phyloP scores from a whole-genome alignment of 2,113 vertebrate species.

The Vulpes lagopus region DNA sequence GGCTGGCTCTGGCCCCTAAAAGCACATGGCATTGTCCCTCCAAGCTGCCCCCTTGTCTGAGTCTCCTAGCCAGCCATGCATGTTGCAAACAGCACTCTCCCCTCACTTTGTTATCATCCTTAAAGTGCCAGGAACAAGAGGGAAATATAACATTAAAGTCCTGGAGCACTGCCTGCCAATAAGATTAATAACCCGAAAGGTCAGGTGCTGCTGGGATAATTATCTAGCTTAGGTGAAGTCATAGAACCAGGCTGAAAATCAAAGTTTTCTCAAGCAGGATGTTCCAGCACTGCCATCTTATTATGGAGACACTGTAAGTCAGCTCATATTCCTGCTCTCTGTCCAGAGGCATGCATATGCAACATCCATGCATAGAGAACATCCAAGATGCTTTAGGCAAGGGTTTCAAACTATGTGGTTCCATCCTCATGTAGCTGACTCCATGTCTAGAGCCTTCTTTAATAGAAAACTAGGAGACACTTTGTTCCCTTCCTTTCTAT shows the following conservation, averaged over 20 bases:
- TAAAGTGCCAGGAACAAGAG: not conserved
- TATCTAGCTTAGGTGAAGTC: not conserved
- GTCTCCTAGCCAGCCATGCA: not conserved
- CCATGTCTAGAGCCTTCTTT: not conserved
- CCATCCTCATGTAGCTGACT: not conserved
- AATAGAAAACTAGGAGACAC: not conserved
- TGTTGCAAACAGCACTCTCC: fast-evolving
- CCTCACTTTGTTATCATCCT: not conserved
- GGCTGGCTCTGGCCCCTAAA: not conserved
- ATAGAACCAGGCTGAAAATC: not conserved
- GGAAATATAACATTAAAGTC: not conserved
- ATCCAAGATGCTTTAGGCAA: not conserved
- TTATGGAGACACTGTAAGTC: not conserved
- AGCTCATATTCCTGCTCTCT: not conserved
- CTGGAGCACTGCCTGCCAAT: not conserved
- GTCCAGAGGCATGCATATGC: fast-evolving
- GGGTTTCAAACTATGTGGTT: not conserved
- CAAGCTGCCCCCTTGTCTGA: not conserved
- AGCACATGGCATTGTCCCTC: not conserved
- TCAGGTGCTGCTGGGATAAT: not conserved
- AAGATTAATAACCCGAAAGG: not conserved
- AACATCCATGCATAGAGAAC: not conserved
- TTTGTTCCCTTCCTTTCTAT: not conserved
- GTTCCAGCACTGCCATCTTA: not conserved
- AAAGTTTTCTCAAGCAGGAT: not conserved